A percentile compares a stretch with the other conserved stretches of the same genome.
phyloP scores from a whole-genome alignment of 2,888 invertebrate species.

The Mythimna vitellina region DNA sequence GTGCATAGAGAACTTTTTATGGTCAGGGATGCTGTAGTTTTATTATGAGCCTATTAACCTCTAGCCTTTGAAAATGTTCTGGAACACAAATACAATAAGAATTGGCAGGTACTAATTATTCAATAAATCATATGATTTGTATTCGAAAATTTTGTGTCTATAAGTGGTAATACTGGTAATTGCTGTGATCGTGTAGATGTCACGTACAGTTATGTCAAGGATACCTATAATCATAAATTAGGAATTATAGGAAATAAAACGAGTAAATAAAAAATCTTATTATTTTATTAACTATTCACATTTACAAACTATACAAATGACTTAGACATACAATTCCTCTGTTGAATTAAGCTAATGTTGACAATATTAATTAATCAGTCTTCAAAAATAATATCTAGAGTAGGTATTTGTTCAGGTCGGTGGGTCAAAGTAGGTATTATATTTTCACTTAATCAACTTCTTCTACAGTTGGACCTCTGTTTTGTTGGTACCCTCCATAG shows the following conservation, averaged over 20 bases:
- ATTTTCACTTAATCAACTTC: slow-evolving; percentile 76
- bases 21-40: no score
- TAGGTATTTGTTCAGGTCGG: neutral
- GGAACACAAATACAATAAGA: no score
- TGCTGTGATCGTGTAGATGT: no score
- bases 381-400: neutral
- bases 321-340: slow-evolving; percentile 10
- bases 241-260: slow-evolving; percentile 2
- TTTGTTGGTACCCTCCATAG: slow-evolving; percentile 54
- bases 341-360: slow-evolving; percentile 19
- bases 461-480: slow-evolving; percentile 77
- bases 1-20: no score
- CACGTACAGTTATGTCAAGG: no score
- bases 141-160: no score
- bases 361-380: slow-evolving; percentile 28
- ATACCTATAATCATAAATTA: no score
- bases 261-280: neutral
- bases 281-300: slow-evolving; percentile 2
- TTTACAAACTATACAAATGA: neutral
- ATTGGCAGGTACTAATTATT: no score
- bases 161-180: no score
- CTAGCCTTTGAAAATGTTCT: no score
- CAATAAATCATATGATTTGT: no score
- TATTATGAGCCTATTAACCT: no score
- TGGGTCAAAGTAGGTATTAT: neutral